Percentiles rank a stretch among this genome's conserved stretches.
phyloP scores from a whole-genome alignment of 2,113 vertebrate genomes.

The Colaptes auratus region DNA sequence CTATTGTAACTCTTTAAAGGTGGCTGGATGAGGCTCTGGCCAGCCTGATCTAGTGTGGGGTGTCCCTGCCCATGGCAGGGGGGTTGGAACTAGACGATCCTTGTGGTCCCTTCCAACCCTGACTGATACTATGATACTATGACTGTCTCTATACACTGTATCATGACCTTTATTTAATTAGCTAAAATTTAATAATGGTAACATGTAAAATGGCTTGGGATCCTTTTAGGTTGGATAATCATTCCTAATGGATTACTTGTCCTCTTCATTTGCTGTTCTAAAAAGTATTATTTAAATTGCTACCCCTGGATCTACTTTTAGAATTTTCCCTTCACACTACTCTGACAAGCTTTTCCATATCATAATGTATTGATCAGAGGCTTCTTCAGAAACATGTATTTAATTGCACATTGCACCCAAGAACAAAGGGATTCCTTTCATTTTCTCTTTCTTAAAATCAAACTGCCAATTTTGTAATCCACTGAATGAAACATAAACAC shows the following conservation, averaged over 20 bases:
- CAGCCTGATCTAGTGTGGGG: too few relatives aligned
- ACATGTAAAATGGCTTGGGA: not conserved
- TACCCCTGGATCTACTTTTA: not conserved
- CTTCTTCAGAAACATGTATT: not conserved
- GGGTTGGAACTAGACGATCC: too few relatives aligned
- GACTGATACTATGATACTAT: too few relatives aligned
- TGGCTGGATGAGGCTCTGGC: too few relatives aligned
- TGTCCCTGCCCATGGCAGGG: too few relatives aligned
- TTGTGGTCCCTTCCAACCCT: too few relatives aligned
- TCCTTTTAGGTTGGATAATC: not conserved
- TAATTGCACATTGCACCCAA: not conserved
- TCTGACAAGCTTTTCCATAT: not conserved
- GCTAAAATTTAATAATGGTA: not conserved
- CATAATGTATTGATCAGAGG: not conserved
- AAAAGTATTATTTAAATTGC: not conserved
- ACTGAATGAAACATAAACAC: slow-evolving; percentile 30
- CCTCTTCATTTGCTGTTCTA: slow-evolving; percentile 26
- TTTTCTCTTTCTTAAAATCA: slow-evolving; percentile 33
- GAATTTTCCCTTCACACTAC: not conserved
- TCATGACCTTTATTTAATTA: not conserved
- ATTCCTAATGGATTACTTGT: slow-evolving; percentile 28
- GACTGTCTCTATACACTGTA: not conserved
- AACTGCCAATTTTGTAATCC: slow-evolving; percentile 1
- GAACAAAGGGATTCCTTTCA: slow-evolving; percentile 12
- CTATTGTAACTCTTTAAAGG: not conserved